Conservation (phyloP, 2,888 invertebrate species). For the Tubulanus polymorphus region DNA sequence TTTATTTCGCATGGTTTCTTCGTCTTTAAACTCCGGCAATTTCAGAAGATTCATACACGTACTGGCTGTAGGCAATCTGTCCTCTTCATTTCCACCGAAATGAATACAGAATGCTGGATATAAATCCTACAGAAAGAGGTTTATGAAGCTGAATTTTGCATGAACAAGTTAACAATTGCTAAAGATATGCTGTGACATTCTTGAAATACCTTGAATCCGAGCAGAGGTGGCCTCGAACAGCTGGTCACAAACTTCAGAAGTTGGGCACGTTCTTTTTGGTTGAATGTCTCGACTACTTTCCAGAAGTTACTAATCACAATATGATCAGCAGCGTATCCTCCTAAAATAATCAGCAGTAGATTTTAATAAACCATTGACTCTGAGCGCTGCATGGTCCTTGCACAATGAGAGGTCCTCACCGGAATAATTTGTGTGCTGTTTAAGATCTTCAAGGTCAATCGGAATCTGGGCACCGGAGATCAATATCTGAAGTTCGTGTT, state of each 20-base stretch:
- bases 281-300: conserved; percentile 79
- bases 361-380: neutral
- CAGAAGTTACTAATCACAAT: conserved; percentile 84
- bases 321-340: conserved; percentile 78
- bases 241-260: conserved; percentile 97
- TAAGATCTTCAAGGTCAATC: conserved; percentile 86
- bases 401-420: conserved; percentile 56
- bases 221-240: conserved; percentile 90
- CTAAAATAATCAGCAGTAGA: no score
- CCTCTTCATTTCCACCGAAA: conserved; percentile 72
- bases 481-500: conserved; percentile 91
- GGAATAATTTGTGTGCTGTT: conserved; percentile 80
- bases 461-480: conserved; percentile 93
- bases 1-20: conserved; percentile 73
- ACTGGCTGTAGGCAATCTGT: conserved; percentile 91
- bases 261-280: conserved; percentile 70
- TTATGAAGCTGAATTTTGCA: no score
- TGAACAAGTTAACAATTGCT: no score
- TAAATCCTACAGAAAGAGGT: no score
- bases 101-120: conserved; percentile 96
- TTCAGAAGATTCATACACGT: conserved; percentile 98
- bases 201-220: conserved; percentile 86
- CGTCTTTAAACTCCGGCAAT: conserved; percentile 82
- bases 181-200: neutral
- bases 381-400: neutral